Percentiles rank a stretch among this genome's conserved stretches.
Conservation (phyloP, 2,113 vertebrate species). For the Colaptes auratus region DNA sequence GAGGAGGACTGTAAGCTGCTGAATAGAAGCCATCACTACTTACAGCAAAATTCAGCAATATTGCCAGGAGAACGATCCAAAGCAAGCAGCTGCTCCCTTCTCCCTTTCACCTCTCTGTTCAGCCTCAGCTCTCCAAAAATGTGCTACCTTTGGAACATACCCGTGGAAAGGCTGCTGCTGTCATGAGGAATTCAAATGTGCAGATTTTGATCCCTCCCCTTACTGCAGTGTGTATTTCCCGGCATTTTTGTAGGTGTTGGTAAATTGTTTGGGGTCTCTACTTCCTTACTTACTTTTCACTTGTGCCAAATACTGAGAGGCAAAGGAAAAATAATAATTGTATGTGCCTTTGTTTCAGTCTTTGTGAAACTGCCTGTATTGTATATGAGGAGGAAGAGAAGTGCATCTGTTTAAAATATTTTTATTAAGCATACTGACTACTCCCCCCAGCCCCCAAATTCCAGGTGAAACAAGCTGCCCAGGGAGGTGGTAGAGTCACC, state of each 20-base stretch:
- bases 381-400: not conserved
- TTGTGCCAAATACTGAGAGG: not conserved
- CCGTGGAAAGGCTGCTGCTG: not conserved
- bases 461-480: no score
- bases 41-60: not conserved
- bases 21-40: constrained; percentile 31
- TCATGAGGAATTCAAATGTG: not conserved
- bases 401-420: not conserved
- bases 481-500: no score
- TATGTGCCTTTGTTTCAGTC: not conserved
- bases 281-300: not conserved
- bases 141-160: not conserved
- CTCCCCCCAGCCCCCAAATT: not conserved
- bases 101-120: not conserved
- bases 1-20: not conserved
- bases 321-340: rapidly evolving
- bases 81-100: constrained; percentile 42
- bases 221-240: rapidly evolving
- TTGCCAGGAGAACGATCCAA: constrained; percentile 46
- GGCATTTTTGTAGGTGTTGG: not conserved
- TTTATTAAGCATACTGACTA: not conserved
- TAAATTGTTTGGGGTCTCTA: not conserved
- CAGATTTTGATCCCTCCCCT: not conserved
- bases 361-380: not conserved
- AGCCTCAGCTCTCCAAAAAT: not conserved